Evolutionary conservation across 2,888 invertebrate species (phyloP).

Genomic region (Opisthograptis luteolata): DNA sequence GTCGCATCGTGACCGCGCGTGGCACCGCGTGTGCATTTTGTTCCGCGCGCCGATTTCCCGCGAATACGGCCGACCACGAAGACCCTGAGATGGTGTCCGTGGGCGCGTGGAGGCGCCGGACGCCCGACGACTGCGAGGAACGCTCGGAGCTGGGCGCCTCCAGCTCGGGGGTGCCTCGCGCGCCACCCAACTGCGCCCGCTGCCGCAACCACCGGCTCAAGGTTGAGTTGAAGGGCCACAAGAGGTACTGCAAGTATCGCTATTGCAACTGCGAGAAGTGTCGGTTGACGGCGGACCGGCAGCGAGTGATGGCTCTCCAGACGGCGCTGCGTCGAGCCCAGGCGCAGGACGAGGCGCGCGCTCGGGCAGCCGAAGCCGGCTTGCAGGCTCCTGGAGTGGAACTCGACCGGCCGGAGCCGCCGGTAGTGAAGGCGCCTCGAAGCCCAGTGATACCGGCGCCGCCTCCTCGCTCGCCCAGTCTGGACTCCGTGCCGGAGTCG

Average conservation of each 20-base stretch:
- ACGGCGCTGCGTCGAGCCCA: slow-evolving; percentile 93
- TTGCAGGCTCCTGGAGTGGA: slow-evolving; percentile 68
- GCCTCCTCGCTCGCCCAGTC: slow-evolving; percentile 66
- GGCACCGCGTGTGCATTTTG: slow-evolving; percentile 38
- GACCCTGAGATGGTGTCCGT: slow-evolving; percentile 73
- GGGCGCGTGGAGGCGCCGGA: slow-evolving; percentile 78
- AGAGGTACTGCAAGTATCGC: slow-evolving; percentile 94
- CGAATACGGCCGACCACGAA: slow-evolving; percentile 61
- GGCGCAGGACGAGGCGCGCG: slow-evolving; percentile 91
- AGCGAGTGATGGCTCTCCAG: slow-evolving; percentile 95
- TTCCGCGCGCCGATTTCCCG: slow-evolving; percentile 71
- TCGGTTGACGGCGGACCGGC: slow-evolving; percentile 92
- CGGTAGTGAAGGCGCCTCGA: slow-evolving; percentile 73
- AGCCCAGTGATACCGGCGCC: slow-evolving; percentile 67
- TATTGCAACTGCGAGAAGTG: slow-evolving; percentile 95
- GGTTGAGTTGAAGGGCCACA: slow-evolving; percentile 95
- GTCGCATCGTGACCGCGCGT: slow-evolving; percentile 75
- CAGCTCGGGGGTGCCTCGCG: slow-evolving; percentile 87
- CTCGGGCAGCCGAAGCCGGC: slow-evolving; percentile 74
- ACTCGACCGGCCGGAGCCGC: slow-evolving; percentile 77
- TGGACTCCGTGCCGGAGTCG: slow-evolving; percentile 74
- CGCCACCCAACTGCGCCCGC: slow-evolving; percentile 96
- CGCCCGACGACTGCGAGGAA: slow-evolving; percentile 77
- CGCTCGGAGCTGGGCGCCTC: slow-evolving; percentile 78
- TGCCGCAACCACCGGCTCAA: slow-evolving; percentile 96